Base-by-base conservation (phyloP, 2,113 vertebrate genomes). In the Felis catus region DNA sequence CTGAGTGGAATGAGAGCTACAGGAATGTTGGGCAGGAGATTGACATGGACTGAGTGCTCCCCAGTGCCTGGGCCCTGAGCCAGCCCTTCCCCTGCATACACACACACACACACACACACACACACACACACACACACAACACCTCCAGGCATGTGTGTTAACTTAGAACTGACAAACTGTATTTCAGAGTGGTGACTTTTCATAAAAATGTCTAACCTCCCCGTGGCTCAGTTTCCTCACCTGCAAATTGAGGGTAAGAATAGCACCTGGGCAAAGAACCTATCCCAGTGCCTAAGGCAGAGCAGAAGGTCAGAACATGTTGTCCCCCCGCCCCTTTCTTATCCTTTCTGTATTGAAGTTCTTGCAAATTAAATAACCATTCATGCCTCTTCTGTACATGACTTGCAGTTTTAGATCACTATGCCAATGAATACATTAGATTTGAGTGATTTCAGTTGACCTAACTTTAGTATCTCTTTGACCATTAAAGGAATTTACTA, bases 381-480 rank as follows among this genome's bases (percentile, higher is more conserved):
- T 83, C 51, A 14, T 80, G 27, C 90, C 94, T 85, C 25, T 41
- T 85, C 61, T 89, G 63, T 48, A 11, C 78, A 19, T 94, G 81
- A 53, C 71, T 83, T 88, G 55, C 92, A 63, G 65, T 96, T 97
- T 82, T 84, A 71, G 41, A 66, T 45, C 21, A 76, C 19, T 86
- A 29, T 90, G 95, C 92, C 88, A 89, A 51, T 93, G 93, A 96
- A 94, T 96, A 58, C 76, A 76, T 48, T 86, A 55, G 51, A 79
- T 94, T 89, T 96, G 41, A 76, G 89, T 89, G 79, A 94, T 94
- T 95, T 92, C 89, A 94, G 19, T 3, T 93, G 94, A 93, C 95
- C 92, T 98, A 76, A 89, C 65, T 84, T 97, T 25, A 36, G 88
- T 93, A 53, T 97, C 85, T 2, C n/a, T 94, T 95, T 63, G 93